phyloP scores from a whole-genome alignment of 1,140 invertebrate species.

The Callitettix versicolor region DNA sequence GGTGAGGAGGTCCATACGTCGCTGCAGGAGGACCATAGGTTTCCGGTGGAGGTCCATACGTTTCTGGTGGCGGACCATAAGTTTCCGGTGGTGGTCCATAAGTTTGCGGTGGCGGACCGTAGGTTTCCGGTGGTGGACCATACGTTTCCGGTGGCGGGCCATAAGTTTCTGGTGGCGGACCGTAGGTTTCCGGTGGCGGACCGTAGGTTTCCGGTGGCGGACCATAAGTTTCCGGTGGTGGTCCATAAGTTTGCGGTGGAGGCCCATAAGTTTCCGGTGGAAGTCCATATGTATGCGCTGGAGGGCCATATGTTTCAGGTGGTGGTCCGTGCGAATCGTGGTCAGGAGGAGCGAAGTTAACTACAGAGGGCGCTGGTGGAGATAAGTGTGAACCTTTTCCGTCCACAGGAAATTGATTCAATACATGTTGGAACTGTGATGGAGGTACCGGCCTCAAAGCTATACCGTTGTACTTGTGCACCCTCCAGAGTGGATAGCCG shows the following conservation, averaged over 20 bases:
- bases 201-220: not conserved
- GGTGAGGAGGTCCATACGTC: not conserved
- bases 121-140: not conserved
- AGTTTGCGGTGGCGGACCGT: conserved; percentile 3
- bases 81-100: not conserved
- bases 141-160: not conserved
- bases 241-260: not conserved
- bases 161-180: not conserved
- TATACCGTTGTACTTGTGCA: conserved; percentile 29
- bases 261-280: conserved; percentile 1
- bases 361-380: conserved; percentile 3
- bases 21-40: not conserved
- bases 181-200: not conserved
- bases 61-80: not conserved
- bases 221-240: not conserved
- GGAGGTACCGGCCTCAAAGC: conserved; percentile 25
- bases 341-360: not conserved
- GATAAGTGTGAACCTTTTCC: not conserved
- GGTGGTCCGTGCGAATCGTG: not conserved
- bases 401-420: not conserved
- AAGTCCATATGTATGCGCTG: conserved; percentile 4
- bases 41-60: not conserved
- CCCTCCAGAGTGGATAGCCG: conserved; percentile 27
- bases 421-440: too few relatives aligned
- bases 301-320: not conserved